Percentiles rank a stretch among this genome's conserved stretches.
Conservation (phyloP, 2,888 invertebrate genomes). For the Metacarcinus magister region DNA sequence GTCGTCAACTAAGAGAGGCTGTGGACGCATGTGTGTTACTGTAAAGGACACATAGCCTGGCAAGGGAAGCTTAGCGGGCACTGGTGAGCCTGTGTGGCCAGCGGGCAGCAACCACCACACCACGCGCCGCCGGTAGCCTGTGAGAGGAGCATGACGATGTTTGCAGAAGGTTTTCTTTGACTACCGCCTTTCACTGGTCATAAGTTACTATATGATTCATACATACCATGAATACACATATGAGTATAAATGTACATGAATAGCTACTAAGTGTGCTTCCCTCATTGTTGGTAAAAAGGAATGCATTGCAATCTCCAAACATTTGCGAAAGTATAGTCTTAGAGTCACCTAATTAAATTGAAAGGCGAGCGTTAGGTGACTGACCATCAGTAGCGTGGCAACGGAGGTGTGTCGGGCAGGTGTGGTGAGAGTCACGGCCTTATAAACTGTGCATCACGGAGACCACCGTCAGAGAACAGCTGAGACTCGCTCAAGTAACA, state of each 20-base stretch:
- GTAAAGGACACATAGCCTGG: not conserved
- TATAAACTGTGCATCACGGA: not conserved
- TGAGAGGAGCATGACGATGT: constrained; percentile 14
- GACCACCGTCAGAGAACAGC: not conserved
- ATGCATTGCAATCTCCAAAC: not conserved
- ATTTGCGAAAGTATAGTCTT: not conserved
- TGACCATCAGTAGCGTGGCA: not conserved
- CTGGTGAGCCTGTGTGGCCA: not conserved
- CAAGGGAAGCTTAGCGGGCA: not conserved
- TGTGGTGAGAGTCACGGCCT: constrained; percentile 20
- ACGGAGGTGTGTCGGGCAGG: not conserved
- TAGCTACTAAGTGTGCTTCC: not conserved
- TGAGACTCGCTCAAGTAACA: constrained; percentile 16
- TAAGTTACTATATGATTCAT: not conserved
- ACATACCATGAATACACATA: not conserved
- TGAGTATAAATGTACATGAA: not conserved
- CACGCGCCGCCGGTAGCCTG: not conserved
- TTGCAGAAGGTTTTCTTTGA: not conserved
- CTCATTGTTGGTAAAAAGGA: constrained; percentile 1
- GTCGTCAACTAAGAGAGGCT: not conserved
- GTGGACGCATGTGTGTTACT: not conserved
- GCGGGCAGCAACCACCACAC: not conserved
- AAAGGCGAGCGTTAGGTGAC: not conserved
- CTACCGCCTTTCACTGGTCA: not conserved
- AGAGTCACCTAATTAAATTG: constrained; percentile 37